Base-by-base conservation (phyloP, 2,797 vertebrate species). In the Clarias laeviceps region DNA sequence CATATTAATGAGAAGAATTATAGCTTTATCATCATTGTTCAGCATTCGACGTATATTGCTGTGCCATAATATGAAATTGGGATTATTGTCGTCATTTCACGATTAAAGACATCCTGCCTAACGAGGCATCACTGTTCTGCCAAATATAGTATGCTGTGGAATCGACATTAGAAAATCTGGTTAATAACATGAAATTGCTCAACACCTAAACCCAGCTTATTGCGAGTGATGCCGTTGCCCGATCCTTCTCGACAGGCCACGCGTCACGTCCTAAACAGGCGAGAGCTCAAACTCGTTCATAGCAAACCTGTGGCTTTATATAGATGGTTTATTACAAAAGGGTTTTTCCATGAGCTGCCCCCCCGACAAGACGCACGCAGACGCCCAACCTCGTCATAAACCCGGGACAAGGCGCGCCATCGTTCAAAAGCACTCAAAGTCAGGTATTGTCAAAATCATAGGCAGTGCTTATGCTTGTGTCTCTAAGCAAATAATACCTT, bases 291-390 rank as follows among this genome's bases (percentile, higher is more conserved):
- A 96, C 95, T 92, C 95, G 94, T 94, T 95, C 95, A 94, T 96
- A 95, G 93, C 95, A 96, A 96, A 96, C 95, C 95, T 94, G 92
- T 90, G 94, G 94, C 93, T 95, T 95, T 93, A 95, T 85, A 91
- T 85, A 91, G 94, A 91, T 92, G 95, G 95, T 96, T 96, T 96
- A 96, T 95, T 96, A 96, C 94, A 95, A 96, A 95, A 94, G 92
- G 90, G 92, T 94, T 94, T 94, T 29, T 84, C 59, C 83, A 70
- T n/a, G 88, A 90, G 95, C 93, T 29, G 68, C 82, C 83, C 92
- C 88, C 93, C 94, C 91, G 92, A 90, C 79, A 91, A 94, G 94
- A 93, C 94, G 94, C 80, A 82, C 90, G 87, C 84, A 84, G 90
- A 91, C 15, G 74, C 85, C 87, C 59, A 62, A 27, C 64, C 18